phyloP scores from a whole-genome alignment of 1,140 invertebrate genomes.

The Pentalonia nigronervosa region DNA sequence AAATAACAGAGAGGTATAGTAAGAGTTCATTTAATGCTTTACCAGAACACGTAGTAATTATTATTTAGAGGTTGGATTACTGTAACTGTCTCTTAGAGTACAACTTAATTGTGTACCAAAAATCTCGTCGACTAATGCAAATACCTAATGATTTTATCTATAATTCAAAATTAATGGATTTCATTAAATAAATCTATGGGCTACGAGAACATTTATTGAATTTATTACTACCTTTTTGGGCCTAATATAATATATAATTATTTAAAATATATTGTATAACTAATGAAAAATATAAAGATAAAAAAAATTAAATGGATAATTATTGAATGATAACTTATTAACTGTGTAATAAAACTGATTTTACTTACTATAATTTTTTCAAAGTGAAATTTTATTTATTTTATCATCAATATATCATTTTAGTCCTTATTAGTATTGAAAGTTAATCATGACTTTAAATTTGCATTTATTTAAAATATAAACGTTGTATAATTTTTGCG shows the following conservation, averaged over 20 bases:
- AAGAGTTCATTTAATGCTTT: too few species aligned
- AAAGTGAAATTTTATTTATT: not conserved
- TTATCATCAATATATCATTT: not conserved
- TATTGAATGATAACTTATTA: not conserved
- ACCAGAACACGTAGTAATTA: too few species aligned
- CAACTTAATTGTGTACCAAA: too few species aligned
- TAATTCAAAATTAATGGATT: not conserved
- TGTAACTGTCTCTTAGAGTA: too few species aligned
- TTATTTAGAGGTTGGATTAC: too few species aligned
- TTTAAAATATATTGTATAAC: not conserved
- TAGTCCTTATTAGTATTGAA: not conserved
- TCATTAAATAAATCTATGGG: not conserved
- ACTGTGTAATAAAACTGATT: not conserved
- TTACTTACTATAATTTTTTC: not conserved
- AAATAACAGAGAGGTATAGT: too few species aligned
- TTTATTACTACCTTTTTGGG: not conserved
- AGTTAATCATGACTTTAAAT: not conserved
- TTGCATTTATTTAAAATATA: too few species aligned
- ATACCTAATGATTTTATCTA: too few species aligned
- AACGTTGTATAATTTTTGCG: too few species aligned
- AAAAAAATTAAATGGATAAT: not conserved
- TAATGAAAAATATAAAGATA: not conserved
- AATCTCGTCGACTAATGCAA: too few species aligned
- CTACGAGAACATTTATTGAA: not conserved
- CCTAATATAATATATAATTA: not conserved